These are phyloP conservation scores for Babylonia areolata DNA, from an alignment of 1,140 invertebrate genomes.

Conservation along the genomic window DNA sequence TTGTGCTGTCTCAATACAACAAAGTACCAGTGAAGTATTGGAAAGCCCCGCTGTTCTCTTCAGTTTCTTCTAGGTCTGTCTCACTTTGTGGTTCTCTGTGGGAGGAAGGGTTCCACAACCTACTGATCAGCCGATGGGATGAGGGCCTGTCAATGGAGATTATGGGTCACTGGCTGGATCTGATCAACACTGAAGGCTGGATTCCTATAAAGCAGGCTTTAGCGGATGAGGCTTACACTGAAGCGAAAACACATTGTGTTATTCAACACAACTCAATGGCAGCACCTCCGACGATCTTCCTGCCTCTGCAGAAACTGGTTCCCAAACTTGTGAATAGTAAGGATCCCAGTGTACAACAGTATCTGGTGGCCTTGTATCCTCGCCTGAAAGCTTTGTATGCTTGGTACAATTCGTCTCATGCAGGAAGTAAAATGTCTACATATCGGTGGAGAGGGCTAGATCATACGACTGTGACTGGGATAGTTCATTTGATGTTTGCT, in stretches of 20 bases:
- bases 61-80: conserved; percentile 96
- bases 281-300: conserved; percentile 95
- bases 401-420: conserved; percentile 97
- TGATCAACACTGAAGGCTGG: conserved; percentile 99
- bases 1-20: conserved; percentile 87
- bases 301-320: conserved; percentile 88
- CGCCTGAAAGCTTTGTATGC: conserved; percentile 92
- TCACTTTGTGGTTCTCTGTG: conserved; percentile 99
- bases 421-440: conserved; percentile 83
- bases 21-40: conserved; percentile 93
- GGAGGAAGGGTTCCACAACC: conserved; percentile 99
- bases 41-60: conserved; percentile 92
- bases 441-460: conserved; percentile 93
- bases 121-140: conserved; percentile 95
- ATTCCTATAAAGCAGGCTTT: conserved; percentile 94
- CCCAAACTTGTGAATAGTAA: conserved; percentile 69
- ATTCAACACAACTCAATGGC: conserved; percentile 96
- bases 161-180: conserved; percentile 96
- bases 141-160: conserved; percentile 91
- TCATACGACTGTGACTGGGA: conserved; percentile 83
- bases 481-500: conserved; percentile 97
- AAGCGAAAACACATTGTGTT: conserved; percentile 92
- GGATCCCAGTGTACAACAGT: conserved; percentile 72
- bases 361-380: conserved; percentile 77
- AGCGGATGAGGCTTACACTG: conserved; percentile 69